Evolutionary conservation across 2,888 invertebrate species (phyloP), one percentile per base, ranked within the genome.

Genomic region (Venustoraphidia nigricollis): DNA sequence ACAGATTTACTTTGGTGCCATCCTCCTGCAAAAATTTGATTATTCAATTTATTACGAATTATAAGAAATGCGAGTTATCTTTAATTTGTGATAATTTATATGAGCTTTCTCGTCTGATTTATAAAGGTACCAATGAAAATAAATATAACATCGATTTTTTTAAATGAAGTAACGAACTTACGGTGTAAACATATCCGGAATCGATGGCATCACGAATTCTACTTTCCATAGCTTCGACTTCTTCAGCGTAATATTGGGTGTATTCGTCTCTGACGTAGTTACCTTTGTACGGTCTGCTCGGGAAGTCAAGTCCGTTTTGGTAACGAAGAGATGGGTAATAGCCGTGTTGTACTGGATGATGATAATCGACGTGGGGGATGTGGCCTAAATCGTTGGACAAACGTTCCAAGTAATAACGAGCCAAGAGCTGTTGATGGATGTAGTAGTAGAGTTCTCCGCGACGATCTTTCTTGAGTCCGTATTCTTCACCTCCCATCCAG

Each of bases 331-430:
- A 75, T 44, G 84, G 73, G 44, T 73, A 70, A 64, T 75, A 83
- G 9, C 81, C 81, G 51, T 75, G 67, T 53, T 75, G 62, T 27
- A 27, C 27, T 42, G 43, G 37, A 34, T 47, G 27, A 11, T 43
- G 17, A 27, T 66, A 71, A 34, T 75, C 69, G 50, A 81, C 69
- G 9, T 71, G 68, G 34, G 73, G 69, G 52, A 84, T 77, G 52
- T 81, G 78, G n/a, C 77, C 76, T 44, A 81, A 69, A 51, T 77
- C 79, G 59, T 81, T 77, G 9, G 82, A 77, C 48, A 85, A 66
- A 62, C 86, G 79, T 62, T 86, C 84, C 67, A 84, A 70, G 60
- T 85, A 81, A 65, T 84, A 87, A 54, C 80, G 79, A 51, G 81
- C 73, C 53, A 84, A 56, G 10, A 84, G 57, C 63, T 84, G 81